These are phyloP conservation scores for Tragelaphus scriptus DNA, from an alignment of 2,113 vertebrate genomes.

Conservation along the genomic window DNA sequence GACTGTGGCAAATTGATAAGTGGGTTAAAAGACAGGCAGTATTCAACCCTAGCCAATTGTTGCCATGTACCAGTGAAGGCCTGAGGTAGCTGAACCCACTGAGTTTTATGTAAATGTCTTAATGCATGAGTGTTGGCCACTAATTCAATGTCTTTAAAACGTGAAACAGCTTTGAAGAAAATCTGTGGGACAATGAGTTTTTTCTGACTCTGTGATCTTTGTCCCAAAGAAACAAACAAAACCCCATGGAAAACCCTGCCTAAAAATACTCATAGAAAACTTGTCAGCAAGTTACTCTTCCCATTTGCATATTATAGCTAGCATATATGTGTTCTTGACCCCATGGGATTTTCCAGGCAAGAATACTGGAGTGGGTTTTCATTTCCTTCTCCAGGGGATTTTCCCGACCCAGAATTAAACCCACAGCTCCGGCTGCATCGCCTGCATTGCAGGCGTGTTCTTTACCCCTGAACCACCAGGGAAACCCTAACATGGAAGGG, in stretches of 20 bases:
- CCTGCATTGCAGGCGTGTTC: background rate
- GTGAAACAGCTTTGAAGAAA: background rate
- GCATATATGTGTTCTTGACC: background rate
- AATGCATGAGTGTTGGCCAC: background rate
- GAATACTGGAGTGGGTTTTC: background rate
- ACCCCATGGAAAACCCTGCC: background rate
- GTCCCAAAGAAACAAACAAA: background rate
- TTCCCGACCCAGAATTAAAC: background rate
- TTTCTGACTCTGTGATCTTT: background rate
- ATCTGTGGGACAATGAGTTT: background rate
- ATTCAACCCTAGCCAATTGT: background rate
- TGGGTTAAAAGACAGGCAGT: background rate
- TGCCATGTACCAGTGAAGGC: background rate
- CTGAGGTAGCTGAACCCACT: rapidly evolving
- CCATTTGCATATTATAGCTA: background rate
- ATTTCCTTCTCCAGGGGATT: background rate
- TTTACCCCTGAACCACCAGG: background rate
- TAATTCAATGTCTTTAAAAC: background rate
- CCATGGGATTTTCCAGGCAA: background rate
- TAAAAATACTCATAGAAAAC: background rate
- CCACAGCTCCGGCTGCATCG: rapidly evolving
- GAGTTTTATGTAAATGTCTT: background rate
- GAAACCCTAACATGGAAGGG: background rate
- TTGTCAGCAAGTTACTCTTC: background rate
- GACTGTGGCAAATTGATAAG: background rate